phyloP scores from a whole-genome alignment of 2,888 invertebrate genomes.

The Ferdinandea cuprea region DNA sequence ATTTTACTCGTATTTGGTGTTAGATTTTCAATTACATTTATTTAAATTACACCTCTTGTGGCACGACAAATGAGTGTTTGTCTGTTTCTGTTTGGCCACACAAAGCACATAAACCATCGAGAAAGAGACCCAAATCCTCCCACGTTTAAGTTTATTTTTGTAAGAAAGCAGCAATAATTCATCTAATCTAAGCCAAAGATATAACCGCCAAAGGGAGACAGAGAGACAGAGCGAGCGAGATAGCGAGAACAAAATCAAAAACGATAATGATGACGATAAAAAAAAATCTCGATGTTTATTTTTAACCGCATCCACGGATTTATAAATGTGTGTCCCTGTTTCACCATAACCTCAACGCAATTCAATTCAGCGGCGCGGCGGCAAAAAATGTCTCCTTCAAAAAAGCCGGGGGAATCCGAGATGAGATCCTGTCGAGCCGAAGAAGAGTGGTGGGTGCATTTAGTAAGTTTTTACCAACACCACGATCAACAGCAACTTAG shows the following conservation, averaged over 20 bases:
- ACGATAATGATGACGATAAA: not conserved
- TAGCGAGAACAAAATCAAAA: not conserved
- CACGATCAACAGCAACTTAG: slow-evolving; percentile 18
- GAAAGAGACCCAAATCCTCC: slow-evolving; percentile 66
- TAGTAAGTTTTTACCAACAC: slow-evolving; percentile 19
- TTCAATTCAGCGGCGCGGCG: slow-evolving; percentile 65
- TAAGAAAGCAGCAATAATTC: slow-evolving; percentile 65
- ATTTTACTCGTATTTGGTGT: slow-evolving; percentile 43
- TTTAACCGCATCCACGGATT: slow-evolving; percentile 54
- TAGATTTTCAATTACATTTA: slow-evolving; percentile 44
- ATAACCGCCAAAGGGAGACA: slow-evolving; percentile 23
- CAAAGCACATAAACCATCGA: slow-evolving; percentile 40
- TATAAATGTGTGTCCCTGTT: slow-evolving; percentile 50
- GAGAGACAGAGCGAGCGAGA: slow-evolving; percentile 1
- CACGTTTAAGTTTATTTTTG: slow-evolving; percentile 70
- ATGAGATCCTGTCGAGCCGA: slow-evolving; percentile 47
- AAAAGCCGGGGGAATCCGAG: slow-evolving; percentile 44
- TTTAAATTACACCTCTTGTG: slow-evolving; percentile 41
- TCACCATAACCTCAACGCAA: slow-evolving; percentile 61
- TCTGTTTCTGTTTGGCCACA: slow-evolving; percentile 30
- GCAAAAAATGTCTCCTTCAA: slow-evolving; percentile 32
- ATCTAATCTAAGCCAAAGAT: slow-evolving; percentile 46
- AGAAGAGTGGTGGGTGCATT: too few species aligned
- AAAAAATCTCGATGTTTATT: slow-evolving; percentile 58
- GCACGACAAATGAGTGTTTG: slow-evolving; percentile 48